Evolutionary conservation across 2,888 invertebrate species (phyloP).

Genomic region (Mythimna pallens): DNA sequence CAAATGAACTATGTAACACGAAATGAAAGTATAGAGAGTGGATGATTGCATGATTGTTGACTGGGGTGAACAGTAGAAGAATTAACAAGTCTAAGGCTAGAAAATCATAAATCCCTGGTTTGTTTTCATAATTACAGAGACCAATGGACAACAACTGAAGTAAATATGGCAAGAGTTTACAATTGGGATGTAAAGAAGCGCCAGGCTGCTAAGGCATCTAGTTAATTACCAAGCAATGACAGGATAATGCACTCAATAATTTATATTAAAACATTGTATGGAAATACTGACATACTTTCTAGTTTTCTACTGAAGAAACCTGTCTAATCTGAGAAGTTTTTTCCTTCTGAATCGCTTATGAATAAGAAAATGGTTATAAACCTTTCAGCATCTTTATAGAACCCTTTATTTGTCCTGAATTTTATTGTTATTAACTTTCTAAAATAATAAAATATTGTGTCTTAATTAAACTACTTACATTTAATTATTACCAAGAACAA

Average conservation of each 20-base stretch:
- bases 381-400: neutral
- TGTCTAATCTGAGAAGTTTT: conserved; percentile 10
- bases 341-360: conserved; percentile 7
- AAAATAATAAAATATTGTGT: conserved; percentile 15
- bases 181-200: conserved; percentile 99
- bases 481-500: conserved; percentile 15
- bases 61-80: too few species aligned
- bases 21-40: too few species aligned
- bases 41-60: too few species aligned
- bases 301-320: conserved; percentile 23
- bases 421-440: conserved; percentile 15
- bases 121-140: conserved; percentile 91
- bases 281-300: conserved; percentile 14
- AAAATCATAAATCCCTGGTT: neutral
- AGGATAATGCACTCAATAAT: conserved; percentile 27
- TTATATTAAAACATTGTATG: conserved; percentile 18
- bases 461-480: neutral
- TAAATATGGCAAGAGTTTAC: conserved; percentile 99
- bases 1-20: too few species aligned
- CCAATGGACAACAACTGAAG: conserved; percentile 99
- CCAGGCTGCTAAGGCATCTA: conserved; percentile 92
- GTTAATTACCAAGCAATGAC: conserved; percentile 67
- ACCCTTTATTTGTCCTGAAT: neutral
- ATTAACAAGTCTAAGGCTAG: too few species aligned
- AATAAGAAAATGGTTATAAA: conserved; percentile 13